Base-by-base conservation (phyloP, 2,888 invertebrate genomes). In the Acanthosepion pharaonis region DNA sequence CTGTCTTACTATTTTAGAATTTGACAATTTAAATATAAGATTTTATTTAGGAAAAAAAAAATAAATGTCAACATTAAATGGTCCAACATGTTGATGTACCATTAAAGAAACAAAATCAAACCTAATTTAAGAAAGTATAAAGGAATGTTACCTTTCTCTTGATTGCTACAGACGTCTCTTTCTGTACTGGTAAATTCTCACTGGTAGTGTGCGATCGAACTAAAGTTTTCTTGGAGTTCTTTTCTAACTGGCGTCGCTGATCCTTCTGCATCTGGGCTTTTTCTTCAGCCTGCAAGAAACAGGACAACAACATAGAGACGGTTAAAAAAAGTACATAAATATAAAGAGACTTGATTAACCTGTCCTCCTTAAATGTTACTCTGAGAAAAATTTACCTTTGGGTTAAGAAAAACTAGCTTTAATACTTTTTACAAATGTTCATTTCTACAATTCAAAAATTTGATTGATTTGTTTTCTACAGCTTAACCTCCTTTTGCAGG, bases 241-340 rank as follows among this genome's bases (percentile, higher is more conserved):
- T 91, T 48, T 91, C 48, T 92, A 48, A 92, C 92, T 49, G 49
- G 28, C 92, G 51, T 11, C 51, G 49, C 51, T 92, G 92, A 3
- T 92, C 92, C 18, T 92, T 92, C 51, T 51, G 49, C 92, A 92
- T 92, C 92, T 92, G 92, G 28, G 49, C 92, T n/a, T 92, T 92
- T 48, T 92, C 92, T 92, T 92, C 51, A n/a, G 92, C 92, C 92
- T 92, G n/a, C 5, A 92, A 92, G 15, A 25, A 11, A 28, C 0
- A 0, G 28, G 6, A 78, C 6, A n/a, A n/a, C 0, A 78, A n/a
- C 8, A n/a, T 5, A 78, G n/a, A 9, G 11, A 28, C 8, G 18
- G 28, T 1, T 55, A 2, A 42, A 42, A 42, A 51, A 15, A 51
- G 51, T 51, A 18, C 18, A 55, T 18, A 55, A 55, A 55, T 18